Base-by-base conservation (phyloP, 2,888 invertebrate genomes). In the Panorpa germanica region DNA sequence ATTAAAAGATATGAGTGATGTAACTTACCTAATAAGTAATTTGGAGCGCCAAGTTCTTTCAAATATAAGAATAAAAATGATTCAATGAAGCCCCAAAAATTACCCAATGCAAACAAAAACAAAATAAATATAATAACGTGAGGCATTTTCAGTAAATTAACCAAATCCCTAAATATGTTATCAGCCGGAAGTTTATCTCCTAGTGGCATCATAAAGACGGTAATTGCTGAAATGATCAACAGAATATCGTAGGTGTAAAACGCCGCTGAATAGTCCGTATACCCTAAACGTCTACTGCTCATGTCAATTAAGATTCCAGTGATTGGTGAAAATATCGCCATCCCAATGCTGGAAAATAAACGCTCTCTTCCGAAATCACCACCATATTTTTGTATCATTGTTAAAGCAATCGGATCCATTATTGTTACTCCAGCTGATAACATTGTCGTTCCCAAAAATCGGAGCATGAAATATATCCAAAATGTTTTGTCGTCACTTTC, bases 61-160 rank as follows among this genome's bases (percentile, higher is more conserved):
- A 86, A 60, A 50, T 81, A 86, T 45, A 85, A 65, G 50, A 85
- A 88, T 18, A 88, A 57, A 49, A 81, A 88, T 29, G 80, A 81
- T 51, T 88, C 86, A 32, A 86, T 80, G 51, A 83, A 83, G 17
- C 86, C 86, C 74, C 81, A 83, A 48, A 82, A 70, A 45, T 81
- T 78, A 34, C 88, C 88, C 41, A 86, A 60, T 16, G 75, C 64
- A 45, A 82, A 80, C 24, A 86, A 59, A 49, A 83, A 77, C 42
- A 77, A 57, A 45, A 88, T 73, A 45, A 88, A 83, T 24, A 76
- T 60, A 19, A 77, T 69, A 25, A 86, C 73, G 42, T 80, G 74
- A 0, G 77, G 73, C 63, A 81, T 71, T 50, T 70, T 70, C 35
- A 85, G 61, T 29, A 85, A 65, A 44, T 72, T 70, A 36, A 71